phyloP scores from a whole-genome alignment of 2,797 vertebrate species.

The Tenualosa ilisha region DNA sequence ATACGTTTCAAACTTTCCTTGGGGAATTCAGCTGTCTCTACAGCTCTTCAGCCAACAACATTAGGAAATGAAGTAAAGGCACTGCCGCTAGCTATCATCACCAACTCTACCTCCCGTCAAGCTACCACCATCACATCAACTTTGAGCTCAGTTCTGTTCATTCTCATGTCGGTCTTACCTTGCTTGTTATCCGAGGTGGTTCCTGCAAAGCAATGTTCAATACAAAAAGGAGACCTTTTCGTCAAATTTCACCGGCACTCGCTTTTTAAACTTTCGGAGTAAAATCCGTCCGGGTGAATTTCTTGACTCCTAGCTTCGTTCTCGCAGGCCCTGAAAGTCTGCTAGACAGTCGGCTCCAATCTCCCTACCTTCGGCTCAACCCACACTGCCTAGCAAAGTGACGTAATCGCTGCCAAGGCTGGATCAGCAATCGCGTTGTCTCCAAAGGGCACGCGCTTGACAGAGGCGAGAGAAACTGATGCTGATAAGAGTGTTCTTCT shows the following conservation, averaged over 20 bases:
- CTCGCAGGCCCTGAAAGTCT: conserved; percentile 29
- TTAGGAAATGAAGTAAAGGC: conserved; percentile 13
- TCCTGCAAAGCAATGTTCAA: conserved; percentile 12
- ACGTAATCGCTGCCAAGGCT: conserved; percentile 56
- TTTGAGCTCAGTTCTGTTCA: conserved; percentile 41
- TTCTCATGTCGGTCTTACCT: conserved; percentile 48
- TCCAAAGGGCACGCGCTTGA: not conserved
- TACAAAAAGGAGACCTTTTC: not conserved
- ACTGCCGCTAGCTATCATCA: conserved; percentile 35
- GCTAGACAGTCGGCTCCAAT: conserved; percentile 7
- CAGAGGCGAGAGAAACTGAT: conserved; percentile 18
- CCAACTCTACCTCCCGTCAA: conserved; percentile 44
- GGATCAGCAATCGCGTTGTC: conserved; percentile 25
- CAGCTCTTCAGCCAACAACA: conserved; percentile 2
- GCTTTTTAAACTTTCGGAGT: conserved; percentile 32
- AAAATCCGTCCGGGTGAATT: conserved; percentile 32
- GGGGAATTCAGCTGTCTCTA: not conserved
- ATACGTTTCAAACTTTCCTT: conserved; percentile 4
- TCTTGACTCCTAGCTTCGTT: conserved; percentile 21
- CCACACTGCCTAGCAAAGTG: conserved; percentile 48
- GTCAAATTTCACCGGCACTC: not conserved
- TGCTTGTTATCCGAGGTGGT: conserved; percentile 41
- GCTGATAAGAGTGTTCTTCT: not conserved
- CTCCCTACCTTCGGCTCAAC: conserved; percentile 46
- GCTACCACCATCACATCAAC: conserved; percentile 42